Evolutionary conservation across 2,113 vertebrate genomes (phyloP).

Genomic region (Hippocampus barbouri): DNA sequence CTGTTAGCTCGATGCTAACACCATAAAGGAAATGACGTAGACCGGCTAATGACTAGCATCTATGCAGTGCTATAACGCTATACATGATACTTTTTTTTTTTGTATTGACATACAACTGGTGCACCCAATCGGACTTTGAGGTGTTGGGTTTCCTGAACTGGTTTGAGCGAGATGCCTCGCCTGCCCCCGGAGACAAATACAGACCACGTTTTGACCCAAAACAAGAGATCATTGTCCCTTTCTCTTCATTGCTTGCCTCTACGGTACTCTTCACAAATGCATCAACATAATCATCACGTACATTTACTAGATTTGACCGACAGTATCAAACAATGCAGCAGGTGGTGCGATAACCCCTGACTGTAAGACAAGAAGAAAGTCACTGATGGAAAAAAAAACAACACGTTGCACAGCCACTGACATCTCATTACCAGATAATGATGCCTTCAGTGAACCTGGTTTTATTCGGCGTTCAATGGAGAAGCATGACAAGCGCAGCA

Average conservation of each 20-base stretch:
- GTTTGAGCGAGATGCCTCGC: too few species aligned
- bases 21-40: not conserved
- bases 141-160: too few species aligned
- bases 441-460: constrained; percentile 36
- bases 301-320: too few species aligned
- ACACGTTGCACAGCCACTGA: not conserved
- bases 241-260: not conserved
- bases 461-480: constrained; percentile 33
- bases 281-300: too few species aligned
- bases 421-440: constrained; percentile 13
- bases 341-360: not conserved
- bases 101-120: too few species aligned
- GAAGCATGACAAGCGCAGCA: constrained; percentile 6
- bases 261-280: not conserved
- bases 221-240: not conserved
- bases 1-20: not conserved
- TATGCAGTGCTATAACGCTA: too few species aligned
- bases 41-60: not conserved
- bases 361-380: not conserved
- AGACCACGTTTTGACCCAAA: not conserved
- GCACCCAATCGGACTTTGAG: not conserved
- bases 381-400: not conserved
- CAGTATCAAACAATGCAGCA: too few species aligned
- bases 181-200: too few species aligned
- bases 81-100: too few species aligned